Base-by-base conservation (phyloP, 1,140 invertebrate species). In the Drosophila nannoptera region DNA sequence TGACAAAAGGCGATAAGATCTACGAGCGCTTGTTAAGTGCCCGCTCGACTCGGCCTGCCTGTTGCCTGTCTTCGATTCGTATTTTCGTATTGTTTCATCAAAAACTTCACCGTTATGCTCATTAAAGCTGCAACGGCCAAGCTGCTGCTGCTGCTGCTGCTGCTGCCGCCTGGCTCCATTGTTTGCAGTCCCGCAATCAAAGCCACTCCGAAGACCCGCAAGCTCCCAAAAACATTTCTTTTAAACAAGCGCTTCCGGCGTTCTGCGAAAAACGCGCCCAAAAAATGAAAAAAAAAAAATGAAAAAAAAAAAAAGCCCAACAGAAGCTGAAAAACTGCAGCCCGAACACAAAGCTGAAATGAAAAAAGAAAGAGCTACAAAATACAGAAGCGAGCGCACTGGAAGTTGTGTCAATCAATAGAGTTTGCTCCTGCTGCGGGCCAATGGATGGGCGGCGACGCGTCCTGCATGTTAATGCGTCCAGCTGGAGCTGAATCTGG, bases 381-480 rank as follows among this genome's bases (percentile, higher is more conserved):
- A 65, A 64, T 67, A 29, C 22, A 40, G 63, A 63, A 77, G 69
- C 77, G 73, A 74, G 70, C 69, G 69, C 71, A 75, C 42, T 75
- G 82, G 73, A 87, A 87, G 84, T 84, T 87, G 80, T 87, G 84
- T 87, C 84, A 87, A 87, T 87, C 84, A 87, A 87, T 87, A 87
- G 60, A 63, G 73, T 72, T 78, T 87, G 70, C 76, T 70, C 49
- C 78, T 64, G 77, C 69, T 66, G 56, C 58, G 40, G 54, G 42
- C 16, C 22, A n/a, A 16, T 64, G 52, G 36, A 40, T 42, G 33
- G 31, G 35, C 14, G 14, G 60, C 60, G 63, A 87, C 73, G 84
- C 74, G 80, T 75, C 68, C 75, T 87, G 84, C 86, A 87, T 87
- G 81, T 83, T 84, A 84, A 83, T 83, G 80, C 36, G 45, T 46